phyloP scores from a whole-genome alignment of 2,113 vertebrate genomes.

The Beaufortia kweichowensis region DNA sequence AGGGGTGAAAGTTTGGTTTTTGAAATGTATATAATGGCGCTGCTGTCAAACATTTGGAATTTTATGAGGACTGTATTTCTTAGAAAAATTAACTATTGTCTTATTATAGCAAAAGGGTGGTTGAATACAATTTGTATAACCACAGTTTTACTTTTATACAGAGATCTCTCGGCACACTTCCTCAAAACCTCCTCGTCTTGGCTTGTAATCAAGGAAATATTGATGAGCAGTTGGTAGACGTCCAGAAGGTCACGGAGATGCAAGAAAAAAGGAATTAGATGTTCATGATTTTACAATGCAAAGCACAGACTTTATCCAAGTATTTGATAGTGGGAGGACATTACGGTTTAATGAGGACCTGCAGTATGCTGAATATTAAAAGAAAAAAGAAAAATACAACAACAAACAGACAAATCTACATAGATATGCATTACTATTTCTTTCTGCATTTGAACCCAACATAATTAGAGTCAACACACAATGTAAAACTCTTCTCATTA shows the following conservation, averaged over 20 bases:
- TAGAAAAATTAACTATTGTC: too few relatives aligned
- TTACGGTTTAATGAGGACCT: neutral
- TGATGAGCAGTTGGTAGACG: conserved; percentile 23
- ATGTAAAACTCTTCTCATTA: conserved; percentile 7
- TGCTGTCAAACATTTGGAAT: neutral
- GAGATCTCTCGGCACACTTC: neutral
- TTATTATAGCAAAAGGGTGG: too few relatives aligned
- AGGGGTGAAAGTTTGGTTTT: neutral
- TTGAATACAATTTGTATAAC: too few relatives aligned
- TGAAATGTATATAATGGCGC: conserved; percentile 7
- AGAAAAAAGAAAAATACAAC: neutral
- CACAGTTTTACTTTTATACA: neutral
- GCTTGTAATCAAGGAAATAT: conserved; percentile 10
- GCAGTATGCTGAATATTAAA: neutral
- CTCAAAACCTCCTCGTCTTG: conserved; percentile 15
- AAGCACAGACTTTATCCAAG: neutral
- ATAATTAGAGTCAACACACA: neutral
- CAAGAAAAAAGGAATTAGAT: neutral
- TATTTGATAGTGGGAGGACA: conserved; percentile 8
- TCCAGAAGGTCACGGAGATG: neutral
- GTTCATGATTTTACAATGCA: neutral
- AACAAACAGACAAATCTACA: neutral
- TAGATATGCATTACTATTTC: neutral
- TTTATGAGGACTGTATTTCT: too few relatives aligned
- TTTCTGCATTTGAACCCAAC: neutral